Evolutionary conservation across 2,888 invertebrate genomes (phyloP), one percentile per base, ranked within the genome.

Genomic region (Orthosia gracilis): DNA sequence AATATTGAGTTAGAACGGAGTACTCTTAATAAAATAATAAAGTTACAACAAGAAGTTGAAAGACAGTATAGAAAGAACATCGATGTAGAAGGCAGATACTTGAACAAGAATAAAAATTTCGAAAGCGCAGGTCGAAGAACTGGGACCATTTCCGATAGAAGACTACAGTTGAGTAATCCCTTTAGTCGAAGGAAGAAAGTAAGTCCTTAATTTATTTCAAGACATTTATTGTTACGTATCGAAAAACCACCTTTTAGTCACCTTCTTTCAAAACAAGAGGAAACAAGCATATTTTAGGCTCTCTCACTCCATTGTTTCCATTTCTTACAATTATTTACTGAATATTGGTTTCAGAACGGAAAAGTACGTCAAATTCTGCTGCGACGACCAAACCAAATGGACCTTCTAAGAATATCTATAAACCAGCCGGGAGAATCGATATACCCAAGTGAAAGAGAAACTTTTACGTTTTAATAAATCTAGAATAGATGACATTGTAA

Each of bases 301-400:
- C 7, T 9, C 7, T 40, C 40, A 40, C 40, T 40, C 9, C 40
- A 40, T 40, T 9, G 40, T 40, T 9, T 40, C 40, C 40, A 40
- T 40, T 40, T 1, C 40, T 40, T 40, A 40, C 40, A 40, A 40
- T 40, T 9, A 40, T 4, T 40, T 40, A 4, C 9, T 4, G 9
- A 40, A 40, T 4, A 12, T 26, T 61, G 3, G 23, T 73, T 77
- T 23, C 61, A 77, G 77, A 55, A 65, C 0, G 73, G 4, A 0
- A 31, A 78, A 2, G 4, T 59, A 5, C 55, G 45, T 65, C 61
- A 50, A 73, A 72, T 52, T 64, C 54, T 23, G 4, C 1, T 21
- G 13, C 45, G 47, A 15, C 50, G 40, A 26, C 77, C 79, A 31
- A 65, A 61, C 45, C 13, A 50, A 50, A 31, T 55, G 5, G 31